Conservation (phyloP, 2,888 invertebrate species). For the Helicoverpa assulta region DNA sequence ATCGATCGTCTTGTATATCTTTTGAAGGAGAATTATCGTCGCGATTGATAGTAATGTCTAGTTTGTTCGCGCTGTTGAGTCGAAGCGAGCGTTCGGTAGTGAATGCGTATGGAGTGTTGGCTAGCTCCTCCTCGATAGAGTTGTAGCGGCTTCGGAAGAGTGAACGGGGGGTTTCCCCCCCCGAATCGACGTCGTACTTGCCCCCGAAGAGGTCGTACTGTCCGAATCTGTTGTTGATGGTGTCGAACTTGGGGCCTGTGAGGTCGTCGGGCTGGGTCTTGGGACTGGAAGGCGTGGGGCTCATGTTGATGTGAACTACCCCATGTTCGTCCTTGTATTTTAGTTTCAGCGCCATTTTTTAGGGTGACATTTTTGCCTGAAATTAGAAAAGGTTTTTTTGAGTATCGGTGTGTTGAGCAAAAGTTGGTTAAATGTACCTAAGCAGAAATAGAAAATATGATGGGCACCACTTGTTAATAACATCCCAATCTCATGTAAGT, state of each 20-base stretch:
- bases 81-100: constrained; percentile 78
- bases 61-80: constrained; percentile 68
- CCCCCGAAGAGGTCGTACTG: constrained; percentile 86
- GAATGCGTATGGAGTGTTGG: constrained; percentile 89
- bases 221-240: constrained; percentile 84
- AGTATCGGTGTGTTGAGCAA: neutral
- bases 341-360: constrained; percentile 82
- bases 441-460: too few relatives aligned
- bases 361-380: constrained; percentile 62
- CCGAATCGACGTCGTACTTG: constrained; percentile 77
- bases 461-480: too few relatives aligned
- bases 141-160: constrained; percentile 88
- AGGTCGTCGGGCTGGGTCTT: constrained; percentile 65
- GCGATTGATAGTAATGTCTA: constrained; percentile 81
- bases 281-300: constrained; percentile 73
- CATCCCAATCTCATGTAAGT: too few relatives aligned
- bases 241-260: constrained; percentile 82
- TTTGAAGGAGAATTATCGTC: constrained; percentile 75
- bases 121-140: constrained; percentile 87
- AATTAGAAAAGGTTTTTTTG: constrained; percentile 13
- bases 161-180: constrained; percentile 77
- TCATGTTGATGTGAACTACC: constrained; percentile 86
- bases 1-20: constrained; percentile 83
- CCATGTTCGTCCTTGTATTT: constrained; percentile 88
- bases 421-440: too few relatives aligned